Base-by-base conservation (phyloP, 2,888 invertebrate genomes). In the Leucozona laternaria region DNA sequence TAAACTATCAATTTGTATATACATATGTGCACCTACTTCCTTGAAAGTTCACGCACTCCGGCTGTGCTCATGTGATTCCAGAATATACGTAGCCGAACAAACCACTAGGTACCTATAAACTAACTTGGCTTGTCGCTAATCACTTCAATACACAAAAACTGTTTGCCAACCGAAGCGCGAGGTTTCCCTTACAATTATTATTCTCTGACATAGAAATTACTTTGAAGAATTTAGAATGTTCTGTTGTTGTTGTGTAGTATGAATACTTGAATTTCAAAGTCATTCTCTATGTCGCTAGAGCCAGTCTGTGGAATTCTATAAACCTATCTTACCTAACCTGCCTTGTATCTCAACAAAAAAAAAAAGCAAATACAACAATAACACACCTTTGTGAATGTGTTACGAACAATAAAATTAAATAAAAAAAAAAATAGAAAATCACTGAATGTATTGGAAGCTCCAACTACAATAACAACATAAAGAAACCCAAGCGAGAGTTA, bases 251-350 rank as follows among this genome's bases (percentile, higher is more conserved):
- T 20, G 31, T 34, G 20, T 37, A 11, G 25, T 40, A 20, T 62
- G 25, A 20, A 66, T 66, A 68, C 84, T 86, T 81, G 45, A 78
- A 73, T 81, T 81, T 81, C 81, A 81, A 86, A 81, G 84, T 66
- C 84, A 80, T 58, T 73, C 66, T 76, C 25, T 48, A 43, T 55
- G 22, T 34, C 31, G 34, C 20, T 37, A 11, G 17, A 20, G 55
- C 43, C 57, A 25, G 55, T 17, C 58, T 48, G 20, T 60, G 66
- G 15, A 73, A 57, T 34, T 58, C 76, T 85, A 28, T 70, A 62
- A 50, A 53, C 68, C 53, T 68, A 68, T 53, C 68, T 53, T 62
- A 81, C 53, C 68, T 55, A 75, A 75, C 80, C 53, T 70, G 43
- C 53, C 45, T 53, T 55, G 53, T n/a, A 40, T 53, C 28, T 40